Conservation (phyloP, 2,888 invertebrate species). For the Ferrisia virgata region DNA sequence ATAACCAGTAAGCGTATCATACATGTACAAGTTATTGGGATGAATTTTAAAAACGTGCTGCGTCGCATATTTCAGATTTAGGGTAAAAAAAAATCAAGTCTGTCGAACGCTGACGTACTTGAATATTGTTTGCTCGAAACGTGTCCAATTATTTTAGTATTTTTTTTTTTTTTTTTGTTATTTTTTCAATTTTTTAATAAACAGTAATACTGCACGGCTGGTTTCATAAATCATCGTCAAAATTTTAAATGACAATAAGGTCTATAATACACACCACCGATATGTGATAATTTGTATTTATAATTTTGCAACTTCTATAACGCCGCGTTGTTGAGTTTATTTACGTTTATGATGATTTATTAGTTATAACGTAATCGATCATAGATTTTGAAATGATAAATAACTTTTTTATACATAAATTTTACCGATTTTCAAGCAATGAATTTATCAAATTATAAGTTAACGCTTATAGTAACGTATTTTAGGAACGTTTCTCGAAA, state of each 20-base stretch:
- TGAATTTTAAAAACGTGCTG: neutral
- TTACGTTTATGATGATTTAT: neutral
- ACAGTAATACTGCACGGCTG: neutral
- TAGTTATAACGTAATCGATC: neutral
- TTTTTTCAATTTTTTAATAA: neutral
- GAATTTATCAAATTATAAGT: too few relatives aligned
- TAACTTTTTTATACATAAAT: too few relatives aligned
- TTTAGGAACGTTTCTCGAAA: too few relatives aligned
- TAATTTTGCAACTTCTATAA: neutral
- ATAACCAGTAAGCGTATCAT: too few relatives aligned
- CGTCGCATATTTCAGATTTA: neutral
- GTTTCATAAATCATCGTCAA: slow-evolving; percentile 9
- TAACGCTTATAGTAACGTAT: too few relatives aligned
- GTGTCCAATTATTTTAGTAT: neutral
- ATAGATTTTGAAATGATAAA: neutral
- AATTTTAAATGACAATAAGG: neutral
- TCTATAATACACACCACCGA: neutral
- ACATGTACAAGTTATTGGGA: neutral
- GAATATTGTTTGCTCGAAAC: neutral
- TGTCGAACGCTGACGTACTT: neutral
- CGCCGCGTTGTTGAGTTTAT: neutral
- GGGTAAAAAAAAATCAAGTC: neutral
- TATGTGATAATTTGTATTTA: neutral
- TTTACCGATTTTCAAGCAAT: too few relatives aligned
- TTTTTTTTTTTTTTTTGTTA: too few relatives aligned